Evolutionary conservation across 2,113 vertebrate genomes (phyloP).

Genomic region (Aplodontia rufa): DNA sequence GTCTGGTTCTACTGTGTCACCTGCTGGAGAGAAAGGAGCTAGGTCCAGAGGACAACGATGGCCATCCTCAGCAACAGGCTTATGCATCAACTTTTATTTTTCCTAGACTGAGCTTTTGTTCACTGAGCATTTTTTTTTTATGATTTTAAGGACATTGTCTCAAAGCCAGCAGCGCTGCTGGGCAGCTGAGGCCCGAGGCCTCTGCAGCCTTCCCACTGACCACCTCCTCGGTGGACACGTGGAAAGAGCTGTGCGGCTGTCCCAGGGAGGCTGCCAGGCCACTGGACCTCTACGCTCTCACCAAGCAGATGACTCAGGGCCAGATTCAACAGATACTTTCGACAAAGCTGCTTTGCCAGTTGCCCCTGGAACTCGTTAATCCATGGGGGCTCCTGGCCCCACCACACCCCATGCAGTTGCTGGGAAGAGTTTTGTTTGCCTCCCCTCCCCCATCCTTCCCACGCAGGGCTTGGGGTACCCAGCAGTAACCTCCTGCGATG

Average conservation of each 20-base stretch:
- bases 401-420: not conserved
- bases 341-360: constrained; percentile 32
- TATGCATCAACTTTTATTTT: not conserved
- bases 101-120: not conserved
- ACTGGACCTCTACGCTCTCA: not conserved
- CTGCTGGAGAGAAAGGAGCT: not conserved
- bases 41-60: rapidly evolving
- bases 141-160: not conserved
- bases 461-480: not conserved
- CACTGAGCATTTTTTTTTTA: not conserved
- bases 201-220: not conserved
- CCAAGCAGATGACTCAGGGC: constrained; percentile 35
- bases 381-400: not conserved
- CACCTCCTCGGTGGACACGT: not conserved
- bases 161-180: not conserved
- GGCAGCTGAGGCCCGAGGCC: not conserved
- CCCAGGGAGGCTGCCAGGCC: constrained; percentile 38
- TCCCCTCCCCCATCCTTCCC: not conserved
- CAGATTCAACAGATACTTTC: constrained; percentile 38
- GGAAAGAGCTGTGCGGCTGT: rapidly evolving
- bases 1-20: not conserved
- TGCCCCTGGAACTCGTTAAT: constrained; percentile 14
- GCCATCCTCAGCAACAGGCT: not conserved
- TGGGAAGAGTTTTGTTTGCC: not conserved
- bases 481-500: not conserved